A percentile compares a stretch with the other conserved stretches of the same genome.
Evolutionary conservation across 2,888 invertebrate species (phyloP).

Genomic region (Sminthurinus aureus): DNA sequence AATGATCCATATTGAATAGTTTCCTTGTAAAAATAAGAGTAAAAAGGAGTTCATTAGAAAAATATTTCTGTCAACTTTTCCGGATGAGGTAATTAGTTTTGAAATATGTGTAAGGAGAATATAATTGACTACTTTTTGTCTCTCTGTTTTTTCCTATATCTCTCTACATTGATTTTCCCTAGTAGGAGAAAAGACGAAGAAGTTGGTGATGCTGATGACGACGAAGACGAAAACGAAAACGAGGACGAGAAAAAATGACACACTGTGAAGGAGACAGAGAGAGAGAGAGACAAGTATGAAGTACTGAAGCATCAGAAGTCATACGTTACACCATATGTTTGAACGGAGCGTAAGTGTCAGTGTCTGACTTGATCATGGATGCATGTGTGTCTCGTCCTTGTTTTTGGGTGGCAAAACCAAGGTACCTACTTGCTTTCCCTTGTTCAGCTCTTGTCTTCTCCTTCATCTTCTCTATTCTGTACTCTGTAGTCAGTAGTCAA

Average conservation of each 20-base stretch:
- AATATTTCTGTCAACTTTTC: constrained; percentile 24
- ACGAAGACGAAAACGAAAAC: too few relatives aligned
- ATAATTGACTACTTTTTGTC: constrained; percentile 25
- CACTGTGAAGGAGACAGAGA: not conserved
- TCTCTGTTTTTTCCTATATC: not conserved
- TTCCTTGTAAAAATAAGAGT: not conserved
- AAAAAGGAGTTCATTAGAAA: constrained; percentile 7
- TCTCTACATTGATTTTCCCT: not conserved
- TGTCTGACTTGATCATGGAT: not conserved
- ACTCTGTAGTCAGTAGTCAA: too few relatives aligned
- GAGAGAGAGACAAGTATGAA: too few relatives aligned
- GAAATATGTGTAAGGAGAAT: constrained; percentile 21
- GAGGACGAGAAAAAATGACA: not conserved
- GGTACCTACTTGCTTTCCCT: not conserved
- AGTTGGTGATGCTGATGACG: too few relatives aligned
- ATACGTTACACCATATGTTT: not conserved
- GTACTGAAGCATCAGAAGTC: not conserved
- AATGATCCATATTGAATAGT: too few relatives aligned
- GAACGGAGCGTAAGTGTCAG: constrained; percentile 11
- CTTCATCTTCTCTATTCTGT: too few relatives aligned
- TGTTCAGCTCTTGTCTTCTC: too few relatives aligned
- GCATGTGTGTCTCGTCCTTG: constrained; percentile 17
- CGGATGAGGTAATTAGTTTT: constrained; percentile 33
- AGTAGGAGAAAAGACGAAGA: not conserved
- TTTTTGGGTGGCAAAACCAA: constrained; percentile 33